Base-by-base conservation (phyloP, 2,888 invertebrate species). In the Magallana nippona region DNA sequence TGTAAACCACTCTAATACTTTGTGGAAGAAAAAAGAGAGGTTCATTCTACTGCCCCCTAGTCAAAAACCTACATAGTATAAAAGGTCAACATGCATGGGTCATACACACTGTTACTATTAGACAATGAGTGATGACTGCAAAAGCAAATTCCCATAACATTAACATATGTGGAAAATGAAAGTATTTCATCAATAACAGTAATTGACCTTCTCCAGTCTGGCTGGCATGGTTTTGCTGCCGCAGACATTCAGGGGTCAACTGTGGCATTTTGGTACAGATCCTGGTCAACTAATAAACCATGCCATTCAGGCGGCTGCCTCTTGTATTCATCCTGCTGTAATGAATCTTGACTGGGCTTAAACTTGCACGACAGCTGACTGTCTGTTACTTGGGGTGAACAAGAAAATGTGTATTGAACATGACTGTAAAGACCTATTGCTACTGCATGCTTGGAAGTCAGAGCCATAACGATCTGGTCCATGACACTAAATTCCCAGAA, bases 121-220 rank as follows among this genome's bases (percentile, higher is more conserved):
- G 71, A 71, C 71, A 71, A 71, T 71, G 71, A 71, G 1, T 27
- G 71, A 71, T 71, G 71, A 71, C 71, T 10, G 32, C 71, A 71
- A 71, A 71, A 71, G n/a, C 71, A 71, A 71, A 71, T 71, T 71
- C 71, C 71, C 71, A 71, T 71, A 71, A 71, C 71, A 71, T 71
- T 15, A 71, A 71, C 71, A 71, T 71, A 27, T 71, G 71, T 71
- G 71, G 71, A 71, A 71, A 71, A 71, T 71, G 27, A 22, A 71
- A 27, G 71, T 71, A 71, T 71, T 71, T 71, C 71, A 71, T 71
- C 71, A 71, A 71, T 71, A 71, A 27, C 71, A 71, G 71, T 71
- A 71, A 71, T 71, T 71, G 71, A 71, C 71, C 71, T 71, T 71
- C 71, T 19, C n/a, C 17, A 27, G 27, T 27, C 71, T 27, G 71